Evolutionary conservation across 2,797 vertebrate species (phyloP).

Genomic region (Xyrichtys novacula): DNA sequence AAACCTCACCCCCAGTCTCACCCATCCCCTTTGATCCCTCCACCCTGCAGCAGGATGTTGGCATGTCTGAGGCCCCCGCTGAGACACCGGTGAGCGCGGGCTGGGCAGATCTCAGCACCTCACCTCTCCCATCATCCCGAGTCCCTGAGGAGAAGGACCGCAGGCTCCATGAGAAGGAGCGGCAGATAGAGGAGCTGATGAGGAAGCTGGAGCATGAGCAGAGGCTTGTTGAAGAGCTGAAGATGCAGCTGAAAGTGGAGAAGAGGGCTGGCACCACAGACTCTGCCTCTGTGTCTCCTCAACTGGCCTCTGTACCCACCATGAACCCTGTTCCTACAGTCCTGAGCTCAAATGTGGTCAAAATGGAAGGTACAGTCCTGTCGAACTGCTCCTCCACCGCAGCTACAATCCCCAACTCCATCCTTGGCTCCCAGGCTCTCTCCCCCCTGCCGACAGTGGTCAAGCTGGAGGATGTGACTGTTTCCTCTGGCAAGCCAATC

Average conservation of each 20-base stretch:
- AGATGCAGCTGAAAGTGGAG: slow-evolving; percentile 96
- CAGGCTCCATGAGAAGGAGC: slow-evolving; percentile 96
- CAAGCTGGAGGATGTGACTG: slow-evolving; percentile 89
- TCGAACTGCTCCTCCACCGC: slow-evolving; percentile 70
- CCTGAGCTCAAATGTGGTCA: slow-evolving; percentile 60
- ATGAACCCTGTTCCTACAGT: slow-evolving; percentile 38
- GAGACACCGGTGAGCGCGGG: slow-evolving; percentile 86
- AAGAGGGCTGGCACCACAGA: slow-evolving; percentile 83
- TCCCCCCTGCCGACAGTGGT: slow-evolving; percentile 60
- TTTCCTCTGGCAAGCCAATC: slow-evolving; percentile 60
- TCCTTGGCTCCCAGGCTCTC: slow-evolving; percentile 57
- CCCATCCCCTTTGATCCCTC: slow-evolving; percentile 85
- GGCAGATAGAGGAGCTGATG: slow-evolving; percentile 96
- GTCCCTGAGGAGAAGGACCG: slow-evolving; percentile 89
- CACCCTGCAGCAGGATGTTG: slow-evolving; percentile 79
- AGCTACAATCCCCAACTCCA: slow-evolving; percentile 45
- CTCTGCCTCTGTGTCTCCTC: slow-evolving; percentile 28
- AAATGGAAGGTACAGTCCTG: slow-evolving; percentile 62
- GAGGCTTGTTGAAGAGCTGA: slow-evolving; percentile 93
- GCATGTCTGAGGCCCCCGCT: slow-evolving; percentile 82
- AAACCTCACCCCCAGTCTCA: slow-evolving; percentile 88
- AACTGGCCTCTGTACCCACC: slow-evolving; percentile 15
- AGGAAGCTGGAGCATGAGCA: slow-evolving; percentile 96
- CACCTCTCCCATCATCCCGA: slow-evolving; percentile 47
- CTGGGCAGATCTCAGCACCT: slow-evolving; percentile 24